These are phyloP conservation scores for Bergia puertoricense DNA, from an alignment of 92 coral and sea anemone species.

Conservation along the genomic window DNA sequence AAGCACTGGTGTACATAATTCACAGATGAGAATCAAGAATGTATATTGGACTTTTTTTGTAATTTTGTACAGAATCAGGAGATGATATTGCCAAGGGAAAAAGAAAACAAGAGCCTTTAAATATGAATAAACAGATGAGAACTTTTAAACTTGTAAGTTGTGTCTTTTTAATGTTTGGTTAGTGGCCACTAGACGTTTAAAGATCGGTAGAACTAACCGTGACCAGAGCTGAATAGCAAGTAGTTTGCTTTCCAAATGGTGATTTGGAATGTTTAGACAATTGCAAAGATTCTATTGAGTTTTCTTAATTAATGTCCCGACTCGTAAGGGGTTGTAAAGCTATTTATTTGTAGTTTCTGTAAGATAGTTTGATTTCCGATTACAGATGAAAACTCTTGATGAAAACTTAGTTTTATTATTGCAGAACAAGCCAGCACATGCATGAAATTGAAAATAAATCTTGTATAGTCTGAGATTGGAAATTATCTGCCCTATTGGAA, in stretches of 20 bases:
- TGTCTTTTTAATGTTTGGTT: neutral
- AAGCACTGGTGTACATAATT: conserved; percentile 20
- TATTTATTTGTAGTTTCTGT: neutral
- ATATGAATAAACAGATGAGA: conserved; percentile 16
- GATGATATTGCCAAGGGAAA: neutral
- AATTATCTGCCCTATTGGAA: neutral
- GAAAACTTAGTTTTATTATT: neutral
- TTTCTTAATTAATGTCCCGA: neutral
- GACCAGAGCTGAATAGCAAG: neutral
- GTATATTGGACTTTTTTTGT: conserved; percentile 22
- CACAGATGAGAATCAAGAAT: neutral
- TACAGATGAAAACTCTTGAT: neutral
- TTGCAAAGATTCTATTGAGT: neutral
- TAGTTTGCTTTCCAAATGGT: neutral
- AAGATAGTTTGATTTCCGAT: neutral
- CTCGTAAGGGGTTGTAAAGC: neutral
- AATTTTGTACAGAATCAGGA: conserved; percentile 30
- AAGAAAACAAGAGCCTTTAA: neutral
- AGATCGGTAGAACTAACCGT: neutral
- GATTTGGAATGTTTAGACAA: no score
- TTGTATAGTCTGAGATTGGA: conserved; percentile 3
- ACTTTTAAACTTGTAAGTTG: neutral
- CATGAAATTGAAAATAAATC: neutral
- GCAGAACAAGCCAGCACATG: neutral
- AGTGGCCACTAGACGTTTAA: neutral